A percentile compares a stretch with the other conserved stretches of the same genome.
Conservation (phyloP, 2,888 invertebrate species). For the Calameuta pallipes region DNA sequence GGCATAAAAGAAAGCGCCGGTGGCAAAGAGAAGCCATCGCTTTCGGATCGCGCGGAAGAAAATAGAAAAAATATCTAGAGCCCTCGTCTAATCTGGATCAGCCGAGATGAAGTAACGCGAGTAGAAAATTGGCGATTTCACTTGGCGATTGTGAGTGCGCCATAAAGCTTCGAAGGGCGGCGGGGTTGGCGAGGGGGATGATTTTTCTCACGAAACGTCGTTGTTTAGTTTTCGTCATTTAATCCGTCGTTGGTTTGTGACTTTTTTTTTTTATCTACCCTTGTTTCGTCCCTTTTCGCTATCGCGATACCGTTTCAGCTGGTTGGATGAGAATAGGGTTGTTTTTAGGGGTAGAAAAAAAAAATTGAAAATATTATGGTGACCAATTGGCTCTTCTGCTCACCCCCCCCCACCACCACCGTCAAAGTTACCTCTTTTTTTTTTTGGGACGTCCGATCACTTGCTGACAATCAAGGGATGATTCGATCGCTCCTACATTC, state of each 20-base stretch:
- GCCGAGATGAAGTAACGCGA: conserved; percentile 28
- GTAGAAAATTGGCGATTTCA: conserved; percentile 22
- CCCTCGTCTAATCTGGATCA: conserved; percentile 35
- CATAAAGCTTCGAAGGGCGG: not conserved
- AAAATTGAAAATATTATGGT: no score
- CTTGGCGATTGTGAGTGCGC: not conserved
- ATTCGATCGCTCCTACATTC: no score
- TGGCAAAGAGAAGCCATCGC: conserved; percentile 15
- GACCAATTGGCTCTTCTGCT: conserved; percentile 1
- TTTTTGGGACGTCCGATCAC: not conserved
- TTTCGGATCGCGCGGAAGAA: conserved; percentile 11
- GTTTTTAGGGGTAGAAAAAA: no score
- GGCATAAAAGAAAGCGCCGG: conserved; percentile 19
- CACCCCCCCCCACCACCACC: no score
- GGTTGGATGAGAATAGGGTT: no score
- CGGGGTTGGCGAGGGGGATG: no score
- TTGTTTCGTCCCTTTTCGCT: no score
- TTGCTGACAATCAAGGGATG: no score
- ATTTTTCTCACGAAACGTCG: not conserved
- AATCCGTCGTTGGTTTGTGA: no score
- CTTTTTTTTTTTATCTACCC: no score
- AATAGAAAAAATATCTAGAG: conserved; percentile 29
- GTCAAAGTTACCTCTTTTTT: not conserved
- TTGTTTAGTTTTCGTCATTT: conserved; percentile 11
- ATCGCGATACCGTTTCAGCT: no score